Evolutionary conservation across 1,140 invertebrate species (phyloP).

Genomic region (Holotrichia oblita): DNA sequence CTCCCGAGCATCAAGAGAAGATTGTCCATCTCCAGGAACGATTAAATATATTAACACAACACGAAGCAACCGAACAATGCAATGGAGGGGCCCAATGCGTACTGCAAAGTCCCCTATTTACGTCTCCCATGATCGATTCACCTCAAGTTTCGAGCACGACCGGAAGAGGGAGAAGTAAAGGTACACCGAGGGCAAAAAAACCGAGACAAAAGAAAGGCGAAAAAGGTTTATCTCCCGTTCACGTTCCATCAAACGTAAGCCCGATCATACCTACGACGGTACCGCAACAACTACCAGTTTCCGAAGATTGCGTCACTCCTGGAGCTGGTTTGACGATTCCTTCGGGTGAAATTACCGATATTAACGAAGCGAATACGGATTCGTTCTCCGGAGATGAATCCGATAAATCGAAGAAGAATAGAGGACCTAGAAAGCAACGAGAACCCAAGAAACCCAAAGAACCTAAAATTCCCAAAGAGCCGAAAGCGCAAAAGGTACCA

Average conservation of each 20-base stretch:
- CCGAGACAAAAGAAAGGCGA: constrained; percentile 76
- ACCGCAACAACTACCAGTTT: constrained; percentile 74
- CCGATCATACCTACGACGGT: constrained; percentile 55
- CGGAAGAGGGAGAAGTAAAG: constrained; percentile 79
- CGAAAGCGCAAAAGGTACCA: constrained; percentile 73
- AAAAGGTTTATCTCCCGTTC: constrained; percentile 64
- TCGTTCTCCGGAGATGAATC: constrained; percentile 68
- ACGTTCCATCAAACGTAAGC: constrained; percentile 57
- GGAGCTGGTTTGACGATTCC: constrained; percentile 69
- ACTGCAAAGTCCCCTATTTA: constrained; percentile 78
- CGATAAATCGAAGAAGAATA: constrained; percentile 69
- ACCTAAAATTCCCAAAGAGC: constrained; percentile 69
- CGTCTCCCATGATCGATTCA: constrained; percentile 80
- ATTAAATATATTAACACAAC: constrained; percentile 82
- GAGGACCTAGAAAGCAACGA: constrained; percentile 71
- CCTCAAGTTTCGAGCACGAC: constrained; percentile 84
- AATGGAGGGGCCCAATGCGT: constrained; percentile 81
- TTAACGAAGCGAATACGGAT: constrained; percentile 71
- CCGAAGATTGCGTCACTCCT: constrained; percentile 83
- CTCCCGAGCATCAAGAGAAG: constrained; percentile 87
- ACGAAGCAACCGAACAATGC: constrained; percentile 84
- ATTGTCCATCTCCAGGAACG: constrained; percentile 86
- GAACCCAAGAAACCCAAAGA: constrained; percentile 77
- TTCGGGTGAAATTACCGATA: constrained; percentile 65
- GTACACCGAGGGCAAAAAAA: constrained; percentile 74